phyloP scores from a whole-genome alignment of 2,888 invertebrate species.

The Andricus quercusramuli region DNA sequence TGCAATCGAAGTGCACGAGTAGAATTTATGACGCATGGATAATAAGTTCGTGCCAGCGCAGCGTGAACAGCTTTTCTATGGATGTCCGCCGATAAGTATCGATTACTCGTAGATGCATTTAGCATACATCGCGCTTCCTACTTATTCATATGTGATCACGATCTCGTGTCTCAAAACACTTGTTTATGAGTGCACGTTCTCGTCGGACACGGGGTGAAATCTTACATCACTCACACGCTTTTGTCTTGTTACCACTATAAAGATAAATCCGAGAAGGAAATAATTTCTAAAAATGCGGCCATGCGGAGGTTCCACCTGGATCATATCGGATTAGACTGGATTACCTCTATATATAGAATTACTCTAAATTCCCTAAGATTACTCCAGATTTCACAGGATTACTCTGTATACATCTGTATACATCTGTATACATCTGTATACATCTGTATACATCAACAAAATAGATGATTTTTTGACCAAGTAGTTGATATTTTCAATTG shows the following conservation, averaged over 20 bases:
- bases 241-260: not conserved
- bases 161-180: slow-evolving; percentile 39
- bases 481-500: too few species aligned
- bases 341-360: too few species aligned
- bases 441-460: too few species aligned
- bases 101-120: slow-evolving; percentile 21
- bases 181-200: slow-evolving; percentile 39
- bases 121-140: slow-evolving; percentile 11
- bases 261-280: not conserved
- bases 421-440: too few species aligned
- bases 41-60: slow-evolving; percentile 18
- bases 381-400: too few species aligned
- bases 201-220: not conserved
- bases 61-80: slow-evolving; percentile 34
- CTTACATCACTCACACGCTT: not conserved
- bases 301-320: too few species aligned
- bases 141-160: slow-evolving; percentile 34
- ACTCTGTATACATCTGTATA: too few species aligned
- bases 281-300: too few species aligned
- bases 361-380: too few species aligned
- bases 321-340: too few species aligned
- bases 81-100: slow-evolving; percentile 36
- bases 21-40: slow-evolving; percentile 31
- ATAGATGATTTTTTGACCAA: too few species aligned
- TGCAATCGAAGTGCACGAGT: slow-evolving; percentile 19